Evolutionary conservation across 1,140 invertebrate species (phyloP).

Genomic region (Contarinia nasturtii): DNA sequence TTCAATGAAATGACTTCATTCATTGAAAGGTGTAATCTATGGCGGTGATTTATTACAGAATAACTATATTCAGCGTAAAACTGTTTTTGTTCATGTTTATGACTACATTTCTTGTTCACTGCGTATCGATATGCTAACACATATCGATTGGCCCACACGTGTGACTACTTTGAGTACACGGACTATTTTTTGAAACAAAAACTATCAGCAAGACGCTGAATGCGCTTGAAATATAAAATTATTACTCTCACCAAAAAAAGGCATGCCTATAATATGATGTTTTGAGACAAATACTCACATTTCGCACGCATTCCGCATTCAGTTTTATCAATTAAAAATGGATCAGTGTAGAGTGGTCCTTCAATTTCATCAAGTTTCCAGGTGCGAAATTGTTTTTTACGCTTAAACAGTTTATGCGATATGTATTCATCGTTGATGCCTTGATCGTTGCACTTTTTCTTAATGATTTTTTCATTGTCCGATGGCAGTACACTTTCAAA

Average conservation of each 20-base stretch:
- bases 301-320: not conserved
- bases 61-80: too few relatives aligned
- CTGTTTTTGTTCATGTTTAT: too few relatives aligned
- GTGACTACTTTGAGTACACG: too few relatives aligned
- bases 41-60: too few relatives aligned
- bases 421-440: not conserved
- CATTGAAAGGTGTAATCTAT: too few relatives aligned
- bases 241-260: not conserved
- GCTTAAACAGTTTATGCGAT: not conserved
- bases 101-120: too few relatives aligned
- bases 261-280: not conserved
- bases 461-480: not conserved
- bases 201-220: too few relatives aligned
- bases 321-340: constrained; percentile 2
- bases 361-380: not conserved
- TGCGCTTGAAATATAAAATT: not conserved
- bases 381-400: not conserved
- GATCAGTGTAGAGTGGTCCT: constrained; percentile 3
- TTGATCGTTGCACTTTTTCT: not conserved
- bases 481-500: not conserved
- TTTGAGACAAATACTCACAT: not conserved
- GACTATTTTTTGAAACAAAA: too few relatives aligned
- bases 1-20: too few relatives aligned
- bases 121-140: too few relatives aligned
- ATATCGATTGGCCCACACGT: too few relatives aligned